These are phyloP conservation scores for Alces alces DNA, from an alignment of 2,113 vertebrate genomes.

Conservation along the genomic window DNA sequence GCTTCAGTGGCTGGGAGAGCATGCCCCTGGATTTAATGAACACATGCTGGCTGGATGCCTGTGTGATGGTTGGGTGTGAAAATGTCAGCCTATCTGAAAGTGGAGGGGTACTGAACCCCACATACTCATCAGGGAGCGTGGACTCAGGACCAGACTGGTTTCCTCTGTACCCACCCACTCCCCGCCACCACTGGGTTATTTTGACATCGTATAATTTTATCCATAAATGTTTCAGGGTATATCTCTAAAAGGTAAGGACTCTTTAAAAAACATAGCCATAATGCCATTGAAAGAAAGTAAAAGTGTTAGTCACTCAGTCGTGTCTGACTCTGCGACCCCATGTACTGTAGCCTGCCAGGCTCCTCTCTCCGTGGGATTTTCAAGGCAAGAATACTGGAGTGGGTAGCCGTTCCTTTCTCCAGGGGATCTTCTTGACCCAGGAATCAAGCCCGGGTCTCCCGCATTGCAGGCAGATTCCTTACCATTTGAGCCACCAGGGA, in stretches of 20 bases:
- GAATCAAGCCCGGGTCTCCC: neutral
- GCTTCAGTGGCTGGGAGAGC: neutral
- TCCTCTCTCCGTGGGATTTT: neutral
- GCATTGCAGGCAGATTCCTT: neutral
- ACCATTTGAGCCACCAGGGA: neutral
- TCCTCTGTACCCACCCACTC: neutral
- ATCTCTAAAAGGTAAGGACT: neutral
- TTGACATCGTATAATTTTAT: neutral
- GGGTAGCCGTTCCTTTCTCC: neutral
- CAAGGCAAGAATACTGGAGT: neutral
- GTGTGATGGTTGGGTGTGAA: fast-evolving
- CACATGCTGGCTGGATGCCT: neutral
- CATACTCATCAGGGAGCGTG: fast-evolving
- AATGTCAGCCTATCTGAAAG: neutral
- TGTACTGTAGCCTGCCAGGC: neutral
- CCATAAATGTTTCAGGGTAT: neutral
- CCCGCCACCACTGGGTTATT: neutral
- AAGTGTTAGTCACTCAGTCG: neutral
- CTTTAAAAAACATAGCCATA: neutral
- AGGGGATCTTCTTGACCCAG: neutral
- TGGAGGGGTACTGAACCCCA: neutral
- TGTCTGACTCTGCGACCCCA: neutral
- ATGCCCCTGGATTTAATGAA: neutral
- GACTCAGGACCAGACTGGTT: neutral
- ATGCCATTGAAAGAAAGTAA: neutral